Percentiles rank a stretch among this genome's conserved stretches.
Conservation (phyloP, 2,797 vertebrate species). For the Cryptoblepharus egeriae region DNA sequence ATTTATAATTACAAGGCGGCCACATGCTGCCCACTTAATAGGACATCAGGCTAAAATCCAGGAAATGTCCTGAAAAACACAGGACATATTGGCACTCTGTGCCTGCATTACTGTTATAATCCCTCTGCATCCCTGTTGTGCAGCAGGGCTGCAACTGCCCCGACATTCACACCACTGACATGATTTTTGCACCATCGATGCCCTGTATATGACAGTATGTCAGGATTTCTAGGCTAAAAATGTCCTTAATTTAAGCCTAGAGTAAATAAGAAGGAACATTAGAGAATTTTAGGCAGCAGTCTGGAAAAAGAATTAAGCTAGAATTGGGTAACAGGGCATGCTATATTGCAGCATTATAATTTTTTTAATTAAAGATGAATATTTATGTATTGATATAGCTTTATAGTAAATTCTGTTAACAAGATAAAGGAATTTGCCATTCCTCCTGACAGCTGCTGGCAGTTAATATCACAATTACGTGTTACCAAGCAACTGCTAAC, state of each 20-base stretch:
- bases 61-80: too few species aligned
- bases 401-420: conserved; percentile 67
- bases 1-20: too few species aligned
- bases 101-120: too few species aligned
- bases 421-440: conserved; percentile 69
- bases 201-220: too few species aligned
- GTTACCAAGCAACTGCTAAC: conserved; percentile 81
- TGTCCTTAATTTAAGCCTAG: not conserved
- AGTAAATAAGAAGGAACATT: not conserved
- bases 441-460: conserved; percentile 70
- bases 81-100: too few species aligned
- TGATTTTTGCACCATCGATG: too few species aligned
- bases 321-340: not conserved
- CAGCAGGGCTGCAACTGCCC: too few species aligned
- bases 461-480: conserved; percentile 77
- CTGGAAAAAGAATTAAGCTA: not conserved
- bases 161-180: too few species aligned
- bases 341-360: conserved; percentile 32
- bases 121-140: too few species aligned
- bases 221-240: not conserved
- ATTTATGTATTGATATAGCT: conserved; percentile 46
- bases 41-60: too few species aligned
- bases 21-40: too few species aligned
- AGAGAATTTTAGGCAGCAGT: not conserved
- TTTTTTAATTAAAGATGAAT: conserved; percentile 45